Evolutionary conservation across 2,113 vertebrate genomes (phyloP).

Genomic region (Tachycineta bicolor): DNA sequence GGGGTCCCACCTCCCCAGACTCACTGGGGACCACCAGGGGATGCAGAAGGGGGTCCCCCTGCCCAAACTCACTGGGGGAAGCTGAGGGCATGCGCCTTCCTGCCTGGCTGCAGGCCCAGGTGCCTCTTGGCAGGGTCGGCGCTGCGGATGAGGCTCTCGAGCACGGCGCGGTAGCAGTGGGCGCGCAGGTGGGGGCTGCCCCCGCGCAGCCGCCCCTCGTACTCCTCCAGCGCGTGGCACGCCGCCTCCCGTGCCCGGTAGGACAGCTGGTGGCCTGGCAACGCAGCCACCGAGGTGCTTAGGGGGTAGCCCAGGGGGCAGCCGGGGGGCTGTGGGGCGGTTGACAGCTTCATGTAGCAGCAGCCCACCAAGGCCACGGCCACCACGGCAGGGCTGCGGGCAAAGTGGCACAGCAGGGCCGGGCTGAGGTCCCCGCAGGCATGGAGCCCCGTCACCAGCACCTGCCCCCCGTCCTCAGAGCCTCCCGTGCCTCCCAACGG

Average conservation of each 20-base stretch:
- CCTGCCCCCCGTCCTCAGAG: fast-evolving
- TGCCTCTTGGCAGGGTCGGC: slow-evolving; percentile 72
- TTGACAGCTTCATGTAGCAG: slow-evolving; percentile 94
- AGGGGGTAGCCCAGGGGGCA: slow-evolving; percentile 79
- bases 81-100: slow-evolving; percentile 79
- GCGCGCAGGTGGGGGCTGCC: slow-evolving; percentile 66
- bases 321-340: not conserved
- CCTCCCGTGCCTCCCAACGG: not conserved
- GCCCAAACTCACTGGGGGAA: slow-evolving; percentile 82
- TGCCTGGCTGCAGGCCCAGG: slow-evolving; percentile 85
- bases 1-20: not conserved
- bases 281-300: slow-evolving; percentile 78
- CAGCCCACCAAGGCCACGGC: slow-evolving; percentile 88
- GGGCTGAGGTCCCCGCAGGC: slow-evolving; percentile 91
- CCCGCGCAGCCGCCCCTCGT: slow-evolving; percentile 65
- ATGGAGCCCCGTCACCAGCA: slow-evolving; percentile 89
- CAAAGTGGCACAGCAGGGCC: slow-evolving; percentile 87
- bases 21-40: slow-evolving; percentile 71
- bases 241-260: slow-evolving; percentile 89
- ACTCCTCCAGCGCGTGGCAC: slow-evolving; percentile 90
- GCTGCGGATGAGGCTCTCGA: slow-evolving; percentile 83
- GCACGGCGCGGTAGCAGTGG: slow-evolving; percentile 87
- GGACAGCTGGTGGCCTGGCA: slow-evolving; percentile 81
- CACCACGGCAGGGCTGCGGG: slow-evolving; percentile 74
- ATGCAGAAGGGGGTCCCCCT: fast-evolving